Evolutionary conservation across 1,140 invertebrate species (phyloP).

Genomic region (Drosophila carrolli): DNA sequence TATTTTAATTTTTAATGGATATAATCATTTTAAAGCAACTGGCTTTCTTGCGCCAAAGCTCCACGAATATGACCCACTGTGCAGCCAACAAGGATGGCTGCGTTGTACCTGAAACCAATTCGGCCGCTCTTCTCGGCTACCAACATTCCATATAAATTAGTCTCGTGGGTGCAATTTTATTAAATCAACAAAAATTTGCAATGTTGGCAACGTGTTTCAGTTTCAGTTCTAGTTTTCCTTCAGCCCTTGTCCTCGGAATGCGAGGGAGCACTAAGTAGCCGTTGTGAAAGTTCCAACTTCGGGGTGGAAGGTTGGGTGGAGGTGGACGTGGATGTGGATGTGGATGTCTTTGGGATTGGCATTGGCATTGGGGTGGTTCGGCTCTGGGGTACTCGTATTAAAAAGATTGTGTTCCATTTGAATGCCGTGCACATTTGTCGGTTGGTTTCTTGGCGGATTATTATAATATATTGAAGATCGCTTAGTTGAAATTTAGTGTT

Average conservation of each 20-base stretch:
- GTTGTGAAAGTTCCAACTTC: slow-evolving; percentile 24
- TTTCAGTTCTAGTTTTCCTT: slow-evolving; percentile 28
- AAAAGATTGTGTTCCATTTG: slow-evolving; percentile 77
- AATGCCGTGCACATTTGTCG: slow-evolving; percentile 66
- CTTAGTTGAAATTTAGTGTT: slow-evolving; percentile 78
- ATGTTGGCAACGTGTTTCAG: slow-evolving; percentile 66
- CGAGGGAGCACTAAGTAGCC: slow-evolving; percentile 59
- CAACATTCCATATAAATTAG: slow-evolving; percentile 81
- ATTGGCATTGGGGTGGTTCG: slow-evolving; percentile 25
- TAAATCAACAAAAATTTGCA: slow-evolving; percentile 84
- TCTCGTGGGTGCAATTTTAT: slow-evolving; percentile 84
- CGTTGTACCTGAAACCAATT: slow-evolving; percentile 73
- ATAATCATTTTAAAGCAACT: too few species aligned
- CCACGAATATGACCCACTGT: slow-evolving; percentile 38
- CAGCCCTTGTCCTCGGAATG: slow-evolving; percentile 6
- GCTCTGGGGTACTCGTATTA: slow-evolving; percentile 44
- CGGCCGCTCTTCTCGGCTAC: slow-evolving; percentile 64
- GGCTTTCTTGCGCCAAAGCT: too few species aligned
- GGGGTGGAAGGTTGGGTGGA: slow-evolving; percentile 26
- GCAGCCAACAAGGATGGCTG: slow-evolving; percentile 33
- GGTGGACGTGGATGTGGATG: slow-evolving; percentile 1
- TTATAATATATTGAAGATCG: slow-evolving; percentile 79
- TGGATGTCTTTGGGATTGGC: slow-evolving; percentile 5
- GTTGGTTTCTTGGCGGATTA: slow-evolving; percentile 61
- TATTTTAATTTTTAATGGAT: too few species aligned